Conservation (phyloP, 2,113 vertebrate species). For the Galbula dea region DNA sequence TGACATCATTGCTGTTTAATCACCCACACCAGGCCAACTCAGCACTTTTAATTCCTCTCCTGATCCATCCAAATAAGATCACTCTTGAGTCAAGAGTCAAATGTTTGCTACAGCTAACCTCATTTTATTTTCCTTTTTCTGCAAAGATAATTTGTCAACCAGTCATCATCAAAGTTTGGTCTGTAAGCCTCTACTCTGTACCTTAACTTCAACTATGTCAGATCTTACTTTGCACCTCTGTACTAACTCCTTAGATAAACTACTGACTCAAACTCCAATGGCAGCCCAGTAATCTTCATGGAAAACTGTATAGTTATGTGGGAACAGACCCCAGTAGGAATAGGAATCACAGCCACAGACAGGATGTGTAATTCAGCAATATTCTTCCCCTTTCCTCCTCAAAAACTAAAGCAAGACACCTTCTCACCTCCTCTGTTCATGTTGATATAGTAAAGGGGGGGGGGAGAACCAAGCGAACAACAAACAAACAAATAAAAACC, state of each 20-base stretch:
- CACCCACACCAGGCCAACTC: background rate
- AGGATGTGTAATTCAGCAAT: background rate
- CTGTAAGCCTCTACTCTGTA: background rate
- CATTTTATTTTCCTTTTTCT: background rate
- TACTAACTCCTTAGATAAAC: background rate
- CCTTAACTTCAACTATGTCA: background rate
- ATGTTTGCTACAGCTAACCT: background rate
- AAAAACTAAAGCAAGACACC: background rate
- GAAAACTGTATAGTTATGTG: background rate
- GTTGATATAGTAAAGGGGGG: background rate
- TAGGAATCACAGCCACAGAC: background rate
- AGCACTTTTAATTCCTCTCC: background rate
- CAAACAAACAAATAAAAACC: too few relatives aligned
- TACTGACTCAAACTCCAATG: background rate
- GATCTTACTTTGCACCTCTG: background rate
- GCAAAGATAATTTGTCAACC: background rate
- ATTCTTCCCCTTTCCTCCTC: background rate
- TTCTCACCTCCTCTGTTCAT: background rate
- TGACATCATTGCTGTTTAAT: background rate
- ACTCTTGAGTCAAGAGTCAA: background rate
- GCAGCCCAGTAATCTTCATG: background rate
- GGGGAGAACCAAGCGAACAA: too few relatives aligned
- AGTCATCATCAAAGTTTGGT: background rate
- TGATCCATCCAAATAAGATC: background rate
- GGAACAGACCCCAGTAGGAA: fast-evolving